Base-by-base conservation (phyloP, 1,140 invertebrate genomes). In the Drosophila rhopaloa region DNA sequence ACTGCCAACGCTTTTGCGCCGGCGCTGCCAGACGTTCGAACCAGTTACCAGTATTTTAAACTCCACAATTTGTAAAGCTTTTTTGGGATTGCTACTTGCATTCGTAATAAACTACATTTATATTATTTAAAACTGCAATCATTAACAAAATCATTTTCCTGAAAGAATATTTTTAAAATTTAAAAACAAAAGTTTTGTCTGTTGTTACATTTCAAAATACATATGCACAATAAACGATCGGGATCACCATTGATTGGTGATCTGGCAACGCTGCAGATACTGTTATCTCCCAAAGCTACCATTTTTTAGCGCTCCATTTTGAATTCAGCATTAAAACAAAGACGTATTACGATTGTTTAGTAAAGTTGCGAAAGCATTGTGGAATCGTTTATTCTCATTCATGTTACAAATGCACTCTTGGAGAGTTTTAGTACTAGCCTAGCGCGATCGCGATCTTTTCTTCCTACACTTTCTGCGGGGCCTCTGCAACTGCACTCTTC, bases 291-390 rank as follows among this genome's bases (percentile, higher is more conserved):
- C 0, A 14, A 51, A 35, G 27, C 48, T 35, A 4, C 29, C 9
- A 3, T 14, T 14, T 27, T 11, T 5, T 4, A 41, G 14, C 14
- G 11, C 7, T 13, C 4, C 32, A 13, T 14, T 32, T 32, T 3
- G 5, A 38, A n/a, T 29, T 61, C 24, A 16, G 1, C 5, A 44
- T 16, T 61, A 14, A 38, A 8, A 29, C 11, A 19, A 19, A 38
- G n/a, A 61, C 9, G 8, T 24, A 27, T 24, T 2, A 7, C 4
- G 37, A 24, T 53, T 73, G 70, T 72, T 75, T 75, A 76, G 73
- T 76, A 75, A 76, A 76, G 73, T 76, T 76, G 73, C 73, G 73
- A 76, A 76, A 76, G 73, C 73, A 71, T 76, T 76, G 71, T 76
- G 57, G 56, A 73, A 68, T 73, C 32, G 71, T 75, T 75, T 76